These are phyloP conservation scores for honey bee (Apis mellifera) DNA, from an alignment of 1,140 invertebrate species.

Conservation along the genomic window DNA sequence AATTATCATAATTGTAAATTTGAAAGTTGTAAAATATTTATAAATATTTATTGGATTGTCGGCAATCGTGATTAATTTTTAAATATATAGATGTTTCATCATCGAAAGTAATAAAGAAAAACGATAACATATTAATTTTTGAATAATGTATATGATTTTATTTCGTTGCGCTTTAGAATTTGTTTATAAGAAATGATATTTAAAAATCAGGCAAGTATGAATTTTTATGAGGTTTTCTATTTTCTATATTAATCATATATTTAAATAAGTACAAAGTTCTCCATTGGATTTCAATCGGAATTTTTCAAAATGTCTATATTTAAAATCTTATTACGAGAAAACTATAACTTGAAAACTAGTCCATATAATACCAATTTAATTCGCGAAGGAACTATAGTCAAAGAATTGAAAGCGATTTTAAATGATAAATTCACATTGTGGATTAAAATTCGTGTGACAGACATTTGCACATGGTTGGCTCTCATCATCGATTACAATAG, in stretches of 20 bases:
- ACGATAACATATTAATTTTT: neutral
- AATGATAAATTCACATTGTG: constrained; percentile 9
- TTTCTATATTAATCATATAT: neutral
- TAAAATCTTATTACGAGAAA: too few relatives aligned
- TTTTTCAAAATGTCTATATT: neutral
- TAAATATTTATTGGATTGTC: too few relatives aligned
- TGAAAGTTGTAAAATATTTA: too few relatives aligned
- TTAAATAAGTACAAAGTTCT: neutral
- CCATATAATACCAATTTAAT: neutral
- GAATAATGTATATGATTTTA: neutral
- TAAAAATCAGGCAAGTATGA: neutral
- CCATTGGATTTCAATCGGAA: neutral
- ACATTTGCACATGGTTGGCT: neutral
- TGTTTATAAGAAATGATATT: neutral
- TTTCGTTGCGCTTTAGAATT: neutral
- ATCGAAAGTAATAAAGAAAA: neutral
- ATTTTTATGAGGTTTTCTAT: neutral
- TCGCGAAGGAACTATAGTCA: neutral
- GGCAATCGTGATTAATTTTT: neutral
- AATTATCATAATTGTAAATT: too few relatives aligned
- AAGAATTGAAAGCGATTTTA: neutral
- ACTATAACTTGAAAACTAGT: neutral
- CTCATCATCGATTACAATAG: constrained; percentile 34
- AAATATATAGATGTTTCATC: neutral
- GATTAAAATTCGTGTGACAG: neutral